Evolutionary conservation across 2,888 invertebrate species (phyloP).

Genomic region (Ormyrus rosae): DNA sequence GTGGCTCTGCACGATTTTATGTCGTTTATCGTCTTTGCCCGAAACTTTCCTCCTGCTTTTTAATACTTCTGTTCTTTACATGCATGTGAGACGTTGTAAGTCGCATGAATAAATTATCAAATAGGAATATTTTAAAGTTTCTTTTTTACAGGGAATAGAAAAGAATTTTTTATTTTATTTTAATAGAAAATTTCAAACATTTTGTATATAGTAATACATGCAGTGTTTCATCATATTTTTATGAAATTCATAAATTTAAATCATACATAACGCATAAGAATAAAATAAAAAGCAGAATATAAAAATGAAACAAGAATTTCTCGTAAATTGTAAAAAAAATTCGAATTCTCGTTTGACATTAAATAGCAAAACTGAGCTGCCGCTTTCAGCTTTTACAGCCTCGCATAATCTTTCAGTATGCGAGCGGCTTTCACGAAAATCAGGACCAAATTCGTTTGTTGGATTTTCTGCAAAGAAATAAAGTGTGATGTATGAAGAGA

Average conservation of each 20-base stretch:
- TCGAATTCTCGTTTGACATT: no score
- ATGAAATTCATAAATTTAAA: not conserved
- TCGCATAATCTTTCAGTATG: conserved; percentile 45
- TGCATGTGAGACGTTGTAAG: not conserved
- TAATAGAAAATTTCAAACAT: no score
- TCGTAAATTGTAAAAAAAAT: no score
- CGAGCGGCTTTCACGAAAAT: not conserved
- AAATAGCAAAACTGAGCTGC: not conserved
- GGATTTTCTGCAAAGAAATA: not conserved
- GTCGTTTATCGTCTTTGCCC: conserved; percentile 32
- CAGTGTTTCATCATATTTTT: no score
- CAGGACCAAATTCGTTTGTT: not conserved
- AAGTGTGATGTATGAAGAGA: not conserved
- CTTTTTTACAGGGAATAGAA: no score
- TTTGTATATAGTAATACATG: no score
- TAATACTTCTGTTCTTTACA: not conserved
- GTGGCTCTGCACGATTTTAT: conserved; percentile 19
- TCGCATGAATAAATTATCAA: conserved; percentile 3
- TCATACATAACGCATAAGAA: conserved; percentile 14
- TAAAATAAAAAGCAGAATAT: conserved; percentile 35
- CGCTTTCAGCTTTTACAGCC: conserved; percentile 52
- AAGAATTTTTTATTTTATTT: no score
- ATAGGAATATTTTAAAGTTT: not conserved
- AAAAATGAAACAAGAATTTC: no score
- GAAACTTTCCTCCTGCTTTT: conserved; percentile 13